Evolutionary conservation across 2,113 vertebrate genomes (phyloP).

Genomic region (Cyprinodon tularosa): DNA sequence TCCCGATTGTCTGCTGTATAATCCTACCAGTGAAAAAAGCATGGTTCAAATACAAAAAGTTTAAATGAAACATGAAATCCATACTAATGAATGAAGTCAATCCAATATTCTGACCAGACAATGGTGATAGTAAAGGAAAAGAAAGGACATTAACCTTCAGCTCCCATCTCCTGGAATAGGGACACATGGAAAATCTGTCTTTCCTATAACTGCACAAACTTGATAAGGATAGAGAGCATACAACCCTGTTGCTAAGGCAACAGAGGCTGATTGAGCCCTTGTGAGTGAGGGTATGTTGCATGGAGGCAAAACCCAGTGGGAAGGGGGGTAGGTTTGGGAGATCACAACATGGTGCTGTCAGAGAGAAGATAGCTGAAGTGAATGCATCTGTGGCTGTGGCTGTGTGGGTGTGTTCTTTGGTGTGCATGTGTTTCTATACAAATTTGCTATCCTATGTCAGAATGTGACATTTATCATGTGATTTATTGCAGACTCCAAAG

Average conservation of each 20-base stretch:
- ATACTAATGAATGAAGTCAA: too few relatives aligned
- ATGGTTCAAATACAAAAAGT: too few relatives aligned
- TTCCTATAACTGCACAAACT: slow-evolving; percentile 34
- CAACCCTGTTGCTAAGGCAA: slow-evolving; percentile 71
- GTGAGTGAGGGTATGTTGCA: slow-evolving; percentile 44
- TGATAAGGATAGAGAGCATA: slow-evolving; percentile 40
- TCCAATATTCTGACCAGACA: too few relatives aligned
- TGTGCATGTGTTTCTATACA: slow-evolving; percentile 24
- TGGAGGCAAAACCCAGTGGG: slow-evolving; percentile 35
- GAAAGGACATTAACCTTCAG: background rate
- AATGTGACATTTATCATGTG: slow-evolving; percentile 46
- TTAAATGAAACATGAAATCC: background rate
- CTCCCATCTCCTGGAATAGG: slow-evolving; percentile 17
- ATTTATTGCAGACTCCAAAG: slow-evolving; percentile 14
- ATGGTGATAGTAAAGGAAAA: background rate
- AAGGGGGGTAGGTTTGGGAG: background rate
- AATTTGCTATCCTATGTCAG: slow-evolving; percentile 21
- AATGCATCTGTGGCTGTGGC: background rate
- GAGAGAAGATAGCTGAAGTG: slow-evolving; percentile 12
- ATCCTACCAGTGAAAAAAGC: too few relatives aligned
- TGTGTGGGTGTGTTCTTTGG: slow-evolving; percentile 5
- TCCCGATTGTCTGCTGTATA: too few relatives aligned
- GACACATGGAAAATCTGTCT: slow-evolving; percentile 35
- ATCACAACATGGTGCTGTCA: slow-evolving; percentile 30
- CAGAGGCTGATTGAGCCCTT: slow-evolving; percentile 46